Percentiles rank a stretch among this genome's conserved stretches.
These are phyloP conservation scores for Opisthograptis luteolata DNA, from an alignment of 2,888 invertebrate species.

Conservation along the genomic window DNA sequence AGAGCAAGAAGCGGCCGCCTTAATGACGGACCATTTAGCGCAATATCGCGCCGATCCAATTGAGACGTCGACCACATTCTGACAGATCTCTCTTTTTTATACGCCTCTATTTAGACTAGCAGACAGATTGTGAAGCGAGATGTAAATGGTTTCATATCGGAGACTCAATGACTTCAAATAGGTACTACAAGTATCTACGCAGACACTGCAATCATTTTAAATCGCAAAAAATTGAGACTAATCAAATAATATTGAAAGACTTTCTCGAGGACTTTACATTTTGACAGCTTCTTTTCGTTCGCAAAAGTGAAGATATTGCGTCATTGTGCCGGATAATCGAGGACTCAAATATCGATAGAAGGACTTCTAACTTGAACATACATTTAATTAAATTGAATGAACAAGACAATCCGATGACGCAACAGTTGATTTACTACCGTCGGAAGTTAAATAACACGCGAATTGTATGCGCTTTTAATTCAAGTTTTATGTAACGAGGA, in stretches of 20 bases:
- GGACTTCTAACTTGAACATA: slow-evolving; percentile 6
- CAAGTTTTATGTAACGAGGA: slow-evolving; percentile 26
- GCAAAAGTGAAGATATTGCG: too few relatives aligned
- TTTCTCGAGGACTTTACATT: slow-evolving; percentile 17
- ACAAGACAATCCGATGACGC: slow-evolving; percentile 21
- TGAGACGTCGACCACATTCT: slow-evolving; percentile 61
- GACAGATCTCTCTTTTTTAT: slow-evolving; percentile 55
- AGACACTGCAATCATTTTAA: slow-evolving; percentile 15
- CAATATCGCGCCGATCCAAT: slow-evolving; percentile 56
- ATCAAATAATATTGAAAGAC: slow-evolving; percentile 13
- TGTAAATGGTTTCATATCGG: slow-evolving; percentile 18
- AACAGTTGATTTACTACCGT: slow-evolving; percentile 24
- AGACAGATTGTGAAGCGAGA: slow-evolving; percentile 22
- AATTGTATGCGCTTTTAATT: slow-evolving; percentile 15
- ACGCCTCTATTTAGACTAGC: slow-evolving; percentile 52
- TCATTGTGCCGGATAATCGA: too few relatives aligned
- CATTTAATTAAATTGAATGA: slow-evolving; percentile 9
- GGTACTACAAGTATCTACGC: too few relatives aligned
- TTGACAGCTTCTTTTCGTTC: slow-evolving; percentile 16
- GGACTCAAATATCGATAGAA: too few relatives aligned
- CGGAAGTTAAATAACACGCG: slow-evolving; percentile 28
- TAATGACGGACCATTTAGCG: slow-evolving; percentile 73
- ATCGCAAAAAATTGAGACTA: slow-evolving; percentile 15
- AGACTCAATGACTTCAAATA: too few relatives aligned
- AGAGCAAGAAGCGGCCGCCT: slow-evolving; percentile 46